Conservation (phyloP, 2,888 invertebrate genomes). For the Atherix ibis region DNA sequence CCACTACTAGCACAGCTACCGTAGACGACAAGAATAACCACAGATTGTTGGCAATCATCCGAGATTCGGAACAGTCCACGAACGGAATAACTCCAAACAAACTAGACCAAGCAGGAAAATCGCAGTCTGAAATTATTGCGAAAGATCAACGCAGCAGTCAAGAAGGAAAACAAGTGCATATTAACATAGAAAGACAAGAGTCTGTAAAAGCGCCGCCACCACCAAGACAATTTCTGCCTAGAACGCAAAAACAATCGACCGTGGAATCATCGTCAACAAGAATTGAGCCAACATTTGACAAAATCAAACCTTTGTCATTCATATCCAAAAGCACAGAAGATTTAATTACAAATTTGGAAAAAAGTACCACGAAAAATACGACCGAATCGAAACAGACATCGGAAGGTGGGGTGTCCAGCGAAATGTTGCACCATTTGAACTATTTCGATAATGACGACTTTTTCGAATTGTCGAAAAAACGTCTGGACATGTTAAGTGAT, state of each 20-base stretch:
- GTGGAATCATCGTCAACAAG: too few species aligned
- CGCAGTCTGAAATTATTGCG: conserved; percentile 15
- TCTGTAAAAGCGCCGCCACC: too few species aligned
- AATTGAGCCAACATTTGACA: too few species aligned
- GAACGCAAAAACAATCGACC: too few species aligned
- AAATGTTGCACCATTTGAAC: background rate
- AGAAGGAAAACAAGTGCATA: too few species aligned
- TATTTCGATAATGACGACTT: background rate
- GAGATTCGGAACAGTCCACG: conserved; percentile 33
- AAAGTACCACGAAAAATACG: conserved; percentile 10
- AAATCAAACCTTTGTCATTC: too few species aligned
- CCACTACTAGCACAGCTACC: conserved; percentile 8
- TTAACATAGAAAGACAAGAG: too few species aligned
- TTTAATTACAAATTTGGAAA: conserved; percentile 9
- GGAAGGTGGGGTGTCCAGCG: background rate
- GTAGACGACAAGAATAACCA: conserved; percentile 35
- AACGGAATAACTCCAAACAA: conserved; percentile 13
- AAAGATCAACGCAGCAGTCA: conserved; percentile 19
- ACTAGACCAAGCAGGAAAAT: conserved; percentile 10
- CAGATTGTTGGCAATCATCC: conserved; percentile 46
- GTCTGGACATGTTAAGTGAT: too few species aligned
- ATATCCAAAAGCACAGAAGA: conserved; percentile 14
- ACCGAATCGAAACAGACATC: background rate
- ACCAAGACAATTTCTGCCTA: too few species aligned
- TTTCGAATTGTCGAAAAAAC: too few species aligned